phyloP scores from a whole-genome alignment of 2,113 vertebrate species.

The Dicerorhinus sumatrensis region DNA sequence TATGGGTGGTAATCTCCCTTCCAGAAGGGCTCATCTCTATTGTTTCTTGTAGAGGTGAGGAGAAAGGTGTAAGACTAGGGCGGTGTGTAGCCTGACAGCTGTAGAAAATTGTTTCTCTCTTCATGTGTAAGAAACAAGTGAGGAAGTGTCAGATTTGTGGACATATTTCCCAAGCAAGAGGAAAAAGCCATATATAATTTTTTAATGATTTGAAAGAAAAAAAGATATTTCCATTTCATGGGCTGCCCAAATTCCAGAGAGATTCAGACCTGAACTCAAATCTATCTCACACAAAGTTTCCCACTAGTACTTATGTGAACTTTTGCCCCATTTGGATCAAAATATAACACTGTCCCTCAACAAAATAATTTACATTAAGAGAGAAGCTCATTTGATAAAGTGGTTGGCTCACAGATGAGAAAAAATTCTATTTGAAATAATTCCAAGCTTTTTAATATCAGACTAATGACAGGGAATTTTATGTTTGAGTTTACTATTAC shows the following conservation, averaged over 20 bases:
- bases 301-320: not conserved
- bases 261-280: constrained; percentile 35
- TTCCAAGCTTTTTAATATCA: not conserved
- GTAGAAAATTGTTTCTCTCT: not conserved
- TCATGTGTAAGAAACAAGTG: not conserved
- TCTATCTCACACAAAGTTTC: not conserved
- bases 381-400: not conserved
- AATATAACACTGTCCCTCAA: not conserved
- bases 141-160: not conserved
- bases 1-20: not conserved
- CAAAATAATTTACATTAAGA: constrained; percentile 41
- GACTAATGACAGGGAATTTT: not conserved
- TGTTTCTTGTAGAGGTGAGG: not conserved
- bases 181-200: not conserved
- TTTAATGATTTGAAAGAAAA: constrained; percentile 33
- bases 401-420: not conserved
- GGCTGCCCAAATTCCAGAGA: not conserved
- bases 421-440: constrained; percentile 29
- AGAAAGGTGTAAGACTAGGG: accelerated
- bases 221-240: not conserved
- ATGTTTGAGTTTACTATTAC: not conserved
- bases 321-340: not conserved
- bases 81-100: not conserved
- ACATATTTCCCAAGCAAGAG: constrained; percentile 8
- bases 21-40: not conserved